These are phyloP conservation scores for Eriosoma lanigerum DNA, from an alignment of 1,140 invertebrate species.

Conservation along the genomic window DNA sequence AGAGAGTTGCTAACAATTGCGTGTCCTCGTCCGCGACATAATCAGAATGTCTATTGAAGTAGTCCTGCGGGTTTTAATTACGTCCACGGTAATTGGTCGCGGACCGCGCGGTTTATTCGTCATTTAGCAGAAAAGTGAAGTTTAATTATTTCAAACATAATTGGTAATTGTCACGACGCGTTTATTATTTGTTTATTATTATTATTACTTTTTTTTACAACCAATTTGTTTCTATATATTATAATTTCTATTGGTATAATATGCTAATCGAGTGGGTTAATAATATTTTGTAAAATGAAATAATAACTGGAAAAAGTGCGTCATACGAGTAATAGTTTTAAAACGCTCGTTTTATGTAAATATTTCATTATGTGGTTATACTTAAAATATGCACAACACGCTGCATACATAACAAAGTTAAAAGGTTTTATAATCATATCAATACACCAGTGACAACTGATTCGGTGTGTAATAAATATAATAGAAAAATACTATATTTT, in stretches of 20 bases:
- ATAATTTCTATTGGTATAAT: background rate
- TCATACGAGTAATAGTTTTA: no score
- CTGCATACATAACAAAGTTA: no score
- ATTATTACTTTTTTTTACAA: slow-evolving; percentile 27
- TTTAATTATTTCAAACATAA: slow-evolving; percentile 19
- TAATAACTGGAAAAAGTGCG: no score
- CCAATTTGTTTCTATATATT: slow-evolving; percentile 15
- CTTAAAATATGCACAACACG: no score
- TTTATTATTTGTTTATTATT: background rate
- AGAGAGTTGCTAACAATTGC: background rate
- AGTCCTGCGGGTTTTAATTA: slow-evolving; percentile 6
- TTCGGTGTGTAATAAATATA: no score
- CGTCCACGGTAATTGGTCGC: background rate
- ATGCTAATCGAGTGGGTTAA: background rate
- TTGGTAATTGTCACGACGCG: slow-evolving; percentile 28
- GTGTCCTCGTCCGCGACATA: background rate
- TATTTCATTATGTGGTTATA: no score
- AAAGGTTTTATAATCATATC: no score
- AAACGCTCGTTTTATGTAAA: no score
- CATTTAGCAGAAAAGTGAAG: slow-evolving; percentile 11
- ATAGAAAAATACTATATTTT: no score
- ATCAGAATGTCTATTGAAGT: background rate
- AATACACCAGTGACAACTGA: no score
- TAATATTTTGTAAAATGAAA: no score
- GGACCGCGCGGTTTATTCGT: background rate